These are phyloP conservation scores for Ips typographus DNA, from an alignment of 1,140 invertebrate species.

Conservation along the genomic window DNA sequence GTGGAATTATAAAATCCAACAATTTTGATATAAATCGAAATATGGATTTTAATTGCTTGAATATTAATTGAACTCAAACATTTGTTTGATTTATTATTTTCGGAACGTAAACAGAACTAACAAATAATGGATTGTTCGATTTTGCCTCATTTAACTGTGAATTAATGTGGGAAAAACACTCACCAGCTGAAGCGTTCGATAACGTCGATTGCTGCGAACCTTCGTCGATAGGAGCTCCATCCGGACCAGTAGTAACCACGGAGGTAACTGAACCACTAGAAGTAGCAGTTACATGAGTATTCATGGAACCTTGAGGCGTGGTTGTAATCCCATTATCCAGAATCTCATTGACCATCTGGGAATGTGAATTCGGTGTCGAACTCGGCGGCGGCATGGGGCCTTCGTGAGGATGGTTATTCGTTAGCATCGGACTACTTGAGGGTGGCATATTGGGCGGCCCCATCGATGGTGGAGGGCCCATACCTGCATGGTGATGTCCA, in stretches of 20 bases:
- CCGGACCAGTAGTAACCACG: slow-evolving; percentile 82
- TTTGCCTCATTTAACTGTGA: not conserved
- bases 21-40: not conserved
- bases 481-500: slow-evolving; percentile 52
- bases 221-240: slow-evolving; percentile 83
- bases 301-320: slow-evolving; percentile 55
- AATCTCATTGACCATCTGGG: slow-evolving; percentile 55
- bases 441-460: slow-evolving; percentile 56
- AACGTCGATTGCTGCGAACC: slow-evolving; percentile 89
- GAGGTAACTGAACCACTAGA: slow-evolving; percentile 71
- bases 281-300: slow-evolving; percentile 46
- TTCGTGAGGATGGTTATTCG: slow-evolving; percentile 56
- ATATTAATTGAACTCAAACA: not conserved
- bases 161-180: slow-evolving; percentile 22
- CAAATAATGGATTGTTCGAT: not conserved
- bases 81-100: not conserved
- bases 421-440: slow-evolving; percentile 48
- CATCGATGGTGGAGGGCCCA: slow-evolving; percentile 59
- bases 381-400: slow-evolving; percentile 63
- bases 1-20: too few relatives aligned
- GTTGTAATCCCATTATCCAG: slow-evolving; percentile 63
- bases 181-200: slow-evolving; percentile 86
- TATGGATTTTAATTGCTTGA: not conserved
- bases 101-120: not conserved
- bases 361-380: slow-evolving; percentile 62